Evolutionary conservation across 1,140 invertebrate species (phyloP), one percentile per base, ranked within the genome.

Genomic region (Mylabris phalerata): DNA sequence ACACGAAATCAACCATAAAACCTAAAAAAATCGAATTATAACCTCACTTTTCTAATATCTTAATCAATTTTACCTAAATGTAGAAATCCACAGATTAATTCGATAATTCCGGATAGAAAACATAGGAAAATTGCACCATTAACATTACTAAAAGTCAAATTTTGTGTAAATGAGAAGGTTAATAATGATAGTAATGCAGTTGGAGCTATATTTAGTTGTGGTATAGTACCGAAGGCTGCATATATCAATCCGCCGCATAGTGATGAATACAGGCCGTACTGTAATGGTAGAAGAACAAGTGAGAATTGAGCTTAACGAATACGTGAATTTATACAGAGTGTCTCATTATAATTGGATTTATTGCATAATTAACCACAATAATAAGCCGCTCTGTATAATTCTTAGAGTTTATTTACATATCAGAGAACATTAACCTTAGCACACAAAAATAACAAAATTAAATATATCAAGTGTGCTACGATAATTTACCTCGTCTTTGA

Each of bases 221-320:
- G 87, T 61, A 87, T 85, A 2, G 87, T 90, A 3, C 92, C 92
- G 68, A 94, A 82, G 19, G 92, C 26, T 11, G 83, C 82, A 75
- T 94, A 95, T 6, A 93, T 78, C 64, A 93, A 86, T 63, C 87
- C 86, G 2, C 90, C 90, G 66, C 85, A 84, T 61, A 93, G 88
- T 0, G 89, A 86, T 10, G 90, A 88, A 74, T 94, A 94, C 4
- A 95, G 76, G 1, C 92, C 92, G 77, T 89, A 90, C 83, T 91
- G 79, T 50, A 82, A 82, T 38, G 60, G 62, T 65, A 42, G 4
- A 4, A 9, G 3, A 42, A 42, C 10, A 7, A 42, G 10, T 10
- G 3, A 42, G 10, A 42, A 6, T 42, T 42, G 5, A 7, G 32
- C 32, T 7, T 32, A 32, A 4, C 4, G 2, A 32, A 13, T 13